Base-by-base conservation (phyloP, 1,140 invertebrate genomes). In the Ceratoteleas bidentatus region DNA sequence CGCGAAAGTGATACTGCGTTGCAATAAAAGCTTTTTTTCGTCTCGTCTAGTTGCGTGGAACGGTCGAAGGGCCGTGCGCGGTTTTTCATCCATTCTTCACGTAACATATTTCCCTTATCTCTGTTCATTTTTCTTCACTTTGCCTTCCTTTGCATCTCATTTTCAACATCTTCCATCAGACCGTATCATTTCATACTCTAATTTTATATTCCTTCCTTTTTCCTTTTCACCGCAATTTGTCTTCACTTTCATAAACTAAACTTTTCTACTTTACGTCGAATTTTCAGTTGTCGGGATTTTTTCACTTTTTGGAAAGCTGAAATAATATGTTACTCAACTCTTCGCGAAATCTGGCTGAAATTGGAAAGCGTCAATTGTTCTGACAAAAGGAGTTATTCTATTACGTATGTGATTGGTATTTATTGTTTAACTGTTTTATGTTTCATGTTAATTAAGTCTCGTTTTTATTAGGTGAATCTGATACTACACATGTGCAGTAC, bases 81-180 rank as follows among this genome's bases (percentile, higher is more conserved):
- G 64, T 69, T 70, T 78, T 78, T 78, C 70, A 65, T 45, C 60
- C 52, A 58, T 72, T 78, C 61, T 66, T 70, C 61, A 60, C 45
- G 50, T 65, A 69, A 50, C 75, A 72, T 72, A 58, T 77, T 77
- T 70, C 49, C 43, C 75, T 65, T 78, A 78, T 72, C 49, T 72
- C 50, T 65, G 45, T 72, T 66, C 66, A 78, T 78, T 78, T 70
- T 78, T 72, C 61, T 78, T 54, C 60, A 53, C 66, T 78, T 64
- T 58, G 38, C 50, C 11, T 62, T 50, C 74, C 52, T 70, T 72
- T 65, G 52, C 75, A 78, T 78, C 60, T 78, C 61, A 70, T 78
- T 78, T 78, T 78, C 66, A 78, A 65, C 66, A 70, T 78, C 61
- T 57, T 72, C 61, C 61, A 78, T 78, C 75, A 66, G 52, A 58